Evolutionary conservation across 1,140 invertebrate species (phyloP).

Genomic region (Eriosoma lanigerum): DNA sequence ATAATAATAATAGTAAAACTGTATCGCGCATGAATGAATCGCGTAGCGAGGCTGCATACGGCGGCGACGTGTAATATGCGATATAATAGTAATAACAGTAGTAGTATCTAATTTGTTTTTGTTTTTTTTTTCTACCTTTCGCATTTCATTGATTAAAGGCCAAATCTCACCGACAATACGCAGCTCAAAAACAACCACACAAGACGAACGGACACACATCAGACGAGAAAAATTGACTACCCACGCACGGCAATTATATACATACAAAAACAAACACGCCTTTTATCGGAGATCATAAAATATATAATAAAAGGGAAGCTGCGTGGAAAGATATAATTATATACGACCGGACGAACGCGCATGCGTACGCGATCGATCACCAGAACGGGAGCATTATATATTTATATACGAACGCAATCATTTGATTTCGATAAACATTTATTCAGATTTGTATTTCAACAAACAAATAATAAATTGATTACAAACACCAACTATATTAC

Average conservation of each 20-base stretch:
- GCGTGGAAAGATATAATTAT: too few species aligned
- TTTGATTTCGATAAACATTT: too few species aligned
- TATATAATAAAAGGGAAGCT: too few species aligned
- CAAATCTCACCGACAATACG: background rate
- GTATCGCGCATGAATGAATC: conserved; percentile 11
- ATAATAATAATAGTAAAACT: too few species aligned
- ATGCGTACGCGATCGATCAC: too few species aligned
- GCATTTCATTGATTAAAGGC: conserved; percentile 38
- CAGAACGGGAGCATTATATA: too few species aligned
- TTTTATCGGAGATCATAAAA: background rate
- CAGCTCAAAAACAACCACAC: conserved; percentile 9
- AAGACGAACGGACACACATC: background rate
- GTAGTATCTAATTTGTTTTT: background rate
- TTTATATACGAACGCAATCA: too few species aligned
- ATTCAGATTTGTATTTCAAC: too few species aligned
- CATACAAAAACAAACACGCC: conserved; percentile 6
- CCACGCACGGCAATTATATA: background rate
- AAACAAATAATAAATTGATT: too few species aligned
- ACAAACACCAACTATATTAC: too few species aligned
- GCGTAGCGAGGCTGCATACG: background rate
- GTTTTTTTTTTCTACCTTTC: background rate
- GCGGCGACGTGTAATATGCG: background rate
- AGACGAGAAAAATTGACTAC: background rate
- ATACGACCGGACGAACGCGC: too few species aligned
- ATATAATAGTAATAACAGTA: background rate